These are phyloP conservation scores for Drosophila orosa DNA, from an alignment of 1,140 invertebrate species.

Conservation along the genomic window DNA sequence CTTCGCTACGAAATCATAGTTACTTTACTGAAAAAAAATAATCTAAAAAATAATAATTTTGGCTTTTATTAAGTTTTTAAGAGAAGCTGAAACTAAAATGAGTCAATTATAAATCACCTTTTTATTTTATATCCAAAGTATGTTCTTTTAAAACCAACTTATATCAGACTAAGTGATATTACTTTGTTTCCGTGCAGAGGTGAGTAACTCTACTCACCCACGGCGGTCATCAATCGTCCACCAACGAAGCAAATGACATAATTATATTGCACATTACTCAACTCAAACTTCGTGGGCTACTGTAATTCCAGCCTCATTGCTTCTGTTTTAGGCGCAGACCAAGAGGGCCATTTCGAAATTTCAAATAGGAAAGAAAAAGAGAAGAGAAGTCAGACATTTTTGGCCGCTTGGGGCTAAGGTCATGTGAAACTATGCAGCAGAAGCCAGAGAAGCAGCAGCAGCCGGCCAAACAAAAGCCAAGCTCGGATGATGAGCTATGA, in stretches of 20 bases:
- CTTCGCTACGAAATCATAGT: not conserved
- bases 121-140: no score
- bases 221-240: constrained; percentile 27
- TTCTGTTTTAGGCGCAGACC: constrained; percentile 67
- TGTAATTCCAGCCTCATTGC: constrained; percentile 47
- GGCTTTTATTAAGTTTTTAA: no score
- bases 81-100: no score
- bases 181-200: not conserved
- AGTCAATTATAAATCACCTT: no score
- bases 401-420: constrained; percentile 62
- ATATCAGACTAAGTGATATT: no score
- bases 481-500: constrained; percentile 71
- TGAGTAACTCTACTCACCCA: constrained; percentile 7
- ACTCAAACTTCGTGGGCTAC: constrained; percentile 52
- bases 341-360: constrained; percentile 61
- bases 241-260: constrained; percentile 49
- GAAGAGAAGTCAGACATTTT: constrained; percentile 51
- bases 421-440: constrained; percentile 73
- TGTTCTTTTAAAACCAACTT: not conserved
- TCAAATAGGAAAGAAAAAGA: constrained; percentile 43
- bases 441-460: constrained; percentile 15
- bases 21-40: not conserved
- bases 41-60: no score
- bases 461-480: constrained; percentile 37
- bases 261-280: constrained; percentile 65